Evolutionary conservation across 2,888 invertebrate species (phyloP), one percentile per base, ranked within the genome.

Genomic region (Ennomos fuscantarius): DNA sequence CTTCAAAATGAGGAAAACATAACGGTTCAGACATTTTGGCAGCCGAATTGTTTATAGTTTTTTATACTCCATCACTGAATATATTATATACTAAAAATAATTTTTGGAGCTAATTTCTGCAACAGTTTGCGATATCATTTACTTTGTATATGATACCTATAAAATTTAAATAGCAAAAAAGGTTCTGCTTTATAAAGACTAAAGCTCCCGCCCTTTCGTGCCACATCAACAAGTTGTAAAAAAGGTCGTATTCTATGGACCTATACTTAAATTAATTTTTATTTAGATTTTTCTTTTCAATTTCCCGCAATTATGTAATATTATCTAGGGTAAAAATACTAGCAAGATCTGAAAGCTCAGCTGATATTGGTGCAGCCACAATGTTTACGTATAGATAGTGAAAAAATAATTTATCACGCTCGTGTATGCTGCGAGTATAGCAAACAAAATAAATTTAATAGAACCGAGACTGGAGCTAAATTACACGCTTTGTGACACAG

Each of bases 41-140:
- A 58, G 9, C 24, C 9, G 13, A 15, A 40, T 31, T 57, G 56
- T 57, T 57, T 52, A 52, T 45, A 56, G 46, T 51, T 46, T 48
- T 53, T 43, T 32, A 24, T 24, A 6, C 24, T 24, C 24, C 24
- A 24, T 24, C 24, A 6, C 24, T 24, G 24, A 24, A 24, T 3
- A 6, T 24, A 24, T 24, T 24, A 24, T 6, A 24, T 3, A 24
- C 24, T 6, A 24, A 24, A 5, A 24, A 24, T 5, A 3, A 24
- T 24, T 2, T 15, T 24, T 24, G 24, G 0, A 24, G 24, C 24
- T 24, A 24, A 24, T 24, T 3, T 24, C 24, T 24, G 24, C 6
- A 24, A 5, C 2, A 6, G 1, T 24, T 24, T 24, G 24, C 2
- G 24, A 24, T 24, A 24, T 24, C 6, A 24, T 24, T 24, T 24